phyloP scores from a whole-genome alignment of 2,113 vertebrate genomes.

The Halcyon senegalensis region DNA sequence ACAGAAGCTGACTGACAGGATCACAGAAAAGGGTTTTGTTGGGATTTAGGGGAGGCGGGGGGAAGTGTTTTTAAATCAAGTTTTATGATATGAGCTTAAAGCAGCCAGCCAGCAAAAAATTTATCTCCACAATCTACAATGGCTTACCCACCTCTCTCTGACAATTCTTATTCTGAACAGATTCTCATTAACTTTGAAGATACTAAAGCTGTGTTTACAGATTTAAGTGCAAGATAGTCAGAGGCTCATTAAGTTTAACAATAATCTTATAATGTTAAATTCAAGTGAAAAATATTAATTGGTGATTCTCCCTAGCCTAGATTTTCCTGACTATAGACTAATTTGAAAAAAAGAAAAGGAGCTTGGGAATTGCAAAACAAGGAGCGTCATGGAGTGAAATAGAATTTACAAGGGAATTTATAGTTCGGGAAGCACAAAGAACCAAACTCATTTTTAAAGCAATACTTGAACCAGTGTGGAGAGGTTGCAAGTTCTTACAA shows the following conservation, averaged over 20 bases:
- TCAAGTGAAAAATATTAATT: background rate
- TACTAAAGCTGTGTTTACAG: background rate
- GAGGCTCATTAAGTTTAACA: background rate
- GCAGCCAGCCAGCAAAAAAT: background rate
- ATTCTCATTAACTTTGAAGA: background rate
- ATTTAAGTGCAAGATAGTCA: background rate
- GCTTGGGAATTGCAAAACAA: constrained; percentile 36
- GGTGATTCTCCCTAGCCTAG: background rate
- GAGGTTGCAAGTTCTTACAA: constrained; percentile 16
- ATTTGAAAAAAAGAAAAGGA: background rate
- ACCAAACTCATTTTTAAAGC: constrained; percentile 4
- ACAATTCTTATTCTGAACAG: background rate
- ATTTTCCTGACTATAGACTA: background rate
- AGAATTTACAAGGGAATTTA: constrained; percentile 68
- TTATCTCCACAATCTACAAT: background rate
- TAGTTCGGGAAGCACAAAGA: background rate
- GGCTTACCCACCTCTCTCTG: background rate
- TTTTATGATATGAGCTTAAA: background rate
- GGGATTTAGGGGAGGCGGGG: background rate
- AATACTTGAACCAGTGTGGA: constrained; percentile 32
- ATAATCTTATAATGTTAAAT: background rate
- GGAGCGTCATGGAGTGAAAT: constrained; percentile 45
- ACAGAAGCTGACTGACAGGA: background rate
- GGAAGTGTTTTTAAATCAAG: background rate
- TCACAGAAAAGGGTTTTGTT: background rate